Evolutionary conservation across 2,888 invertebrate species (phyloP), one percentile per base, ranked within the genome.

Genomic region (Gastracanthus pulcherrimus): DNA sequence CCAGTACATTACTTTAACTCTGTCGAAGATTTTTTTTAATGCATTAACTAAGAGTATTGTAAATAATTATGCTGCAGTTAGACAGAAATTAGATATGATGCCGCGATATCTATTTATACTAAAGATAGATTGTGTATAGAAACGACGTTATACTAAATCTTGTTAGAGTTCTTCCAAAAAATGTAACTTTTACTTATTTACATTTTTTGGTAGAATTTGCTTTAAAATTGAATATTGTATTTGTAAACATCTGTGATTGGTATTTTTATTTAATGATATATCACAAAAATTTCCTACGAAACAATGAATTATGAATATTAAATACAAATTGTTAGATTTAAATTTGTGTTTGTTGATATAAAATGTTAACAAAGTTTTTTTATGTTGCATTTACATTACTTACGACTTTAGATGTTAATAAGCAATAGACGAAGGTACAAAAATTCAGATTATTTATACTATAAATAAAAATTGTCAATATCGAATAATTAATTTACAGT

Each of bases 111-210:
- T 58, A 70, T 71, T 55, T 34, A 70, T 51, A 41, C 23, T 45
- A 64, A 51, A 16, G 11, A 11, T 26, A 55, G 9, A 55, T 55
- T n/a, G 23, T 26, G 2, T 55, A 55, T 19, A 19, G 23, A 26
- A 13, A 55, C 23, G 23, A 11, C n/a, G n/a, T n/a, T n/a, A n/a
- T n/a, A n/a, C n/a, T n/a, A 55, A 55, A 2, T 55, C 23, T 55
- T 55, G 55, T n/a, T n/a, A 60, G 58, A 80, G 41, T 70, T 75
- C 41, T 70, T 80, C 79, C 69, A 41, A 69, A 69, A 75, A 75
- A 70, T 70, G 51, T 62, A 80, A 66, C 29, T 26, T 51, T 38
- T 41, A 45, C 29, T 58, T 36, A 36, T 69, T 69, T 80, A 69
- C 60, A 67, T 41, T 79, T 72, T 51, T 70, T 78, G 58, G 16